Evolutionary conservation across 1,140 invertebrate species (phyloP).

Genomic region (Lithobius niger): DNA sequence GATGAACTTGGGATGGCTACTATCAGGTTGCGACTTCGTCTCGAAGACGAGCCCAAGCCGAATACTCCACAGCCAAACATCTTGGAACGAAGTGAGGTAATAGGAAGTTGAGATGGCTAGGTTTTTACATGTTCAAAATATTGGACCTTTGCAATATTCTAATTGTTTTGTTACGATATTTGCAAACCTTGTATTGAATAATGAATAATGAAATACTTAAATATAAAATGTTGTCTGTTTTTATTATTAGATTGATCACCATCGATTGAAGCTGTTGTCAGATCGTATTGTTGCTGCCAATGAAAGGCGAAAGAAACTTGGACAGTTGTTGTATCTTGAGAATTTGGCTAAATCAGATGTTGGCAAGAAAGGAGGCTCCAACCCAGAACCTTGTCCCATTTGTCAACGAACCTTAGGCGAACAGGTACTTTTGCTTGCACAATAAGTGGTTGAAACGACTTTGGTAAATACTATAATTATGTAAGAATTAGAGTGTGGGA

Average conservation of each 20-base stretch:
- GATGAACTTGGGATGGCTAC: slow-evolving; percentile 66
- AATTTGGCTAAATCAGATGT: slow-evolving; percentile 36
- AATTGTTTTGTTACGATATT: background rate
- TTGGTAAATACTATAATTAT: too few species aligned
- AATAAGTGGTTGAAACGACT: too few species aligned
- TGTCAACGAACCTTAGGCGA: slow-evolving; percentile 43
- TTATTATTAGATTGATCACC: slow-evolving; percentile 20
- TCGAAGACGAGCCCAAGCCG: slow-evolving; percentile 30
- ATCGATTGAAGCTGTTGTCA: slow-evolving; percentile 25
- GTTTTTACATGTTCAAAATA: background rate
- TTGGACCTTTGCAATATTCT: background rate
- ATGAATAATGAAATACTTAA: background rate
- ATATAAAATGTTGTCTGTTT: background rate
- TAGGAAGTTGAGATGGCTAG: background rate
- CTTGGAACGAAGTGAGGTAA: slow-evolving; percentile 37
- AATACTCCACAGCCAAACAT: slow-evolving; percentile 26
- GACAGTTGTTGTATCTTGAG: slow-evolving; percentile 40
- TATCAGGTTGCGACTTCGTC: slow-evolving; percentile 42
- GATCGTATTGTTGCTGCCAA: slow-evolving; percentile 28
- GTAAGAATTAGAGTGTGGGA: too few species aligned
- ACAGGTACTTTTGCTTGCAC: slow-evolving; percentile 28
- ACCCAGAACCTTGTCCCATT: slow-evolving; percentile 53
- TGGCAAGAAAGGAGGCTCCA: slow-evolving; percentile 32
- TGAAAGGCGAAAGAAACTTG: slow-evolving; percentile 34
- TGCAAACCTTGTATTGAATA: background rate